Evolutionary conservation across 1,140 invertebrate species (phyloP).

Genomic region (Glossosoma conforme): DNA sequence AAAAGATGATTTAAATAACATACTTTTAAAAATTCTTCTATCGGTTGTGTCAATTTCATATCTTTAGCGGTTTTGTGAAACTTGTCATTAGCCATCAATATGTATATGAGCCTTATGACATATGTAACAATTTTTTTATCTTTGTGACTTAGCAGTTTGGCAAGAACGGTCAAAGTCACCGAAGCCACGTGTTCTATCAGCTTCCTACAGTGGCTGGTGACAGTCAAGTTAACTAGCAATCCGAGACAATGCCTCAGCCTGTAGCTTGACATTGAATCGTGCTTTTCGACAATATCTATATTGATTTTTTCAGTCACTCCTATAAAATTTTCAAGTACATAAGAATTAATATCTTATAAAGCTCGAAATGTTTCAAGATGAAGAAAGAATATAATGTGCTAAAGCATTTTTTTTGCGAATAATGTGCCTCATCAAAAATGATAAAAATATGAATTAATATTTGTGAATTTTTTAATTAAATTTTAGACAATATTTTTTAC

Average conservation of each 20-base stretch:
- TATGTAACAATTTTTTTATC: constrained; percentile 27
- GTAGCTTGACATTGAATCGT: constrained; percentile 22
- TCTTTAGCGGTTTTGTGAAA: constrained; percentile 27
- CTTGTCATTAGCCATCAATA: constrained; percentile 24
- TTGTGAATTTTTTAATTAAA: no score
- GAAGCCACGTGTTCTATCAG: constrained; percentile 17
- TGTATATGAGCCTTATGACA: constrained; percentile 22
- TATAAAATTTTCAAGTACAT: constrained; percentile 13
- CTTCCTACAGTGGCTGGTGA: constrained; percentile 13
- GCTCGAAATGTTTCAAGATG: not conserved
- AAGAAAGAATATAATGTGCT: no score
- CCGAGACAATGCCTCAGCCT: constrained; percentile 22
- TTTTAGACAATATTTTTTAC: no score
- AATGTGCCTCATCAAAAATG: no score
- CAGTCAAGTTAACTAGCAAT: constrained; percentile 24
- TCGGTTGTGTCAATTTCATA: constrained; percentile 12
- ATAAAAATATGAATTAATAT: no score
- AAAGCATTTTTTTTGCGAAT: no score
- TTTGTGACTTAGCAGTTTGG: constrained; percentile 18
- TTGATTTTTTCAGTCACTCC: constrained; percentile 25
- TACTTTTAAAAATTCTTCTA: constrained; percentile 21
- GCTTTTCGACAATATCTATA: constrained; percentile 18
- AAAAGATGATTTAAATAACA: not conserved
- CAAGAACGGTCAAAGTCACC: constrained; percentile 20
- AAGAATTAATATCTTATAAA: not conserved